Base-by-base conservation (phyloP, 2,888 invertebrate species). In the Neoascia interrupta region DNA sequence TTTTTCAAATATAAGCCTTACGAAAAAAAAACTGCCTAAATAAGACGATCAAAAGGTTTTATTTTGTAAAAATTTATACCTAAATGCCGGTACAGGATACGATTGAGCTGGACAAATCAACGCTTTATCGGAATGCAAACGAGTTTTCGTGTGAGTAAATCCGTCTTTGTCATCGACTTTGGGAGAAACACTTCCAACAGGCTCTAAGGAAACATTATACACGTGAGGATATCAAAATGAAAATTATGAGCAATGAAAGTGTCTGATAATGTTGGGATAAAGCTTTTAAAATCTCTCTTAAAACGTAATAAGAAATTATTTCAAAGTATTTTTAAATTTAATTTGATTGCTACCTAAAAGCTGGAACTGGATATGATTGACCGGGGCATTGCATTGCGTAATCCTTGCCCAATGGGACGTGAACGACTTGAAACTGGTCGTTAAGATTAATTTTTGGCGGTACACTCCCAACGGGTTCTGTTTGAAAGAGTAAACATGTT, bases 321-420 rank as follows among this genome's bases (percentile, higher is more conserved):
- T 5, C 13, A 39, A 26, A 26, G 26, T 26, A 8, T 26, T 26
- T 47, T 36, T 8, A 2, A 18, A 2, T 5, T 10, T 3, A 15
- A 13, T n/a, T 45, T 58, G 21, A 37, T 13, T 83, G 82, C 69
- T 79, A 87, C 93, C 93, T 93, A 91, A 93, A 92, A 82, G 91
- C 88, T 84, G 94, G 94, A 83, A 93, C 92, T 56, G 94, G 94
- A 89, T 91, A 94, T 31, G 93, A 93, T 88, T 94, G 94, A n/a
- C 94, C 93, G 70, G 94, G 94, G 88, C 94, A 94, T 84, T 93
- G 89, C 84, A 94, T 89, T 23, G 92, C 91, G 83, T 92, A 90
- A 85, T 90, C 91, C 82, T 88, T 87, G 63, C 87, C 87, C 83
- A 89, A 83, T 81, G 89, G 87, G 75, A 83, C 83, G 83, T 92